These are phyloP conservation scores for Candidula unifasciata DNA, from an alignment of 2,888 invertebrate species.

Conservation along the genomic window DNA sequence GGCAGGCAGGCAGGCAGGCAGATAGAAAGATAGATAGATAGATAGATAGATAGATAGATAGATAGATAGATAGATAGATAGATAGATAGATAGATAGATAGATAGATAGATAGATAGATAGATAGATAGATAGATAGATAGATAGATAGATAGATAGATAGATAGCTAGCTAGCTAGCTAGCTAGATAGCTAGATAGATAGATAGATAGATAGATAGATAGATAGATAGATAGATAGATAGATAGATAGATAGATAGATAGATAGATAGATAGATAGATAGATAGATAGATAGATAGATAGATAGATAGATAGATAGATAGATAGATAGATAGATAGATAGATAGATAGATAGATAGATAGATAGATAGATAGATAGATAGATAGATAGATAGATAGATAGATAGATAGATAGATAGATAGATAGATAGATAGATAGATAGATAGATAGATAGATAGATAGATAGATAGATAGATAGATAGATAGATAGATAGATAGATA, in stretches of 20 bases:
- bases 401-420: background rate
- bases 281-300: constrained; percentile 11
- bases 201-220: constrained; percentile 8
- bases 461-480: background rate
- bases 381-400: background rate
- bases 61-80: background rate
- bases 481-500: background rate
- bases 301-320: constrained; percentile 15
- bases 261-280: constrained; percentile 24
- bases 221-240: constrained; percentile 20
- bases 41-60: constrained; percentile 11
- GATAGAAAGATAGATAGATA: background rate
- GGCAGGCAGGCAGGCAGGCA: too few relatives aligned
- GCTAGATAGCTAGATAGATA: too few relatives aligned
- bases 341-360: constrained; percentile 3
- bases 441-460: background rate
- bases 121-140: constrained; percentile 1
- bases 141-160: background rate
- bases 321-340: constrained; percentile 19
- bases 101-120: constrained; percentile 11
- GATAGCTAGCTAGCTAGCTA: too few relatives aligned
- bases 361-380: background rate
- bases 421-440: background rate
- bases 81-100: background rate
- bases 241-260: constrained; percentile 24